A percentile compares a stretch with the other conserved stretches of the same genome.
These are phyloP conservation scores for Tragelaphus strepsiceros DNA, from an alignment of 2,113 vertebrate genomes.

Conservation along the genomic window DNA sequence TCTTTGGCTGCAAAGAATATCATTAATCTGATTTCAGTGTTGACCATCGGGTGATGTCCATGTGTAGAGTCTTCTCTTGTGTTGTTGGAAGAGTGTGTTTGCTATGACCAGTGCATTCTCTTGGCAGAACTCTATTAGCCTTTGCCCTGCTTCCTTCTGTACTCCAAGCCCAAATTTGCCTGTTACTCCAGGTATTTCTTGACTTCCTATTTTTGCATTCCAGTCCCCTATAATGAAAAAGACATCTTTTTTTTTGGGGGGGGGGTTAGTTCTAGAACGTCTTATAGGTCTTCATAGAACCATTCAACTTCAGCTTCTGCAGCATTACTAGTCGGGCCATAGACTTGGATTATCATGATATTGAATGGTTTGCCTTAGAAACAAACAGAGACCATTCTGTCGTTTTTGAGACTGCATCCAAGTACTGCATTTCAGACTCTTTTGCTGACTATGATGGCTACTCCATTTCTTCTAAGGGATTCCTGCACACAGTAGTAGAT, in stretches of 20 bases:
- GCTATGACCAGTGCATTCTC: not conserved
- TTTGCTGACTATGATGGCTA: not conserved
- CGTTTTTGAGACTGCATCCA: not conserved
- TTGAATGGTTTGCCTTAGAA: not conserved
- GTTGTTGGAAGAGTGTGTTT: not conserved
- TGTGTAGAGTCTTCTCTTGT: not conserved
- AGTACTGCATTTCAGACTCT: not conserved
- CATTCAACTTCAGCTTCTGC: not conserved
- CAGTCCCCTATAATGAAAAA: not conserved
- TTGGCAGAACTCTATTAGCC: not conserved
- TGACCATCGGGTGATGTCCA: not conserved
- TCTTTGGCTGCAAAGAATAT: not conserved
- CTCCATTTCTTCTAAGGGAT: not conserved
- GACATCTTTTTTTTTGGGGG: rapidly evolving
- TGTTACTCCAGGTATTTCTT: not conserved
- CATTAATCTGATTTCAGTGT: rapidly evolving
- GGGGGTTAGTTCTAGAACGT: not conserved
- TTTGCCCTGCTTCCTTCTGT: not conserved
- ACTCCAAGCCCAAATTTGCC: not conserved
- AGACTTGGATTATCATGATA: not conserved
- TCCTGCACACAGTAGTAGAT: not conserved
- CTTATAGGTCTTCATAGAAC: not conserved
- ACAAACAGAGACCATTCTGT: not conserved
- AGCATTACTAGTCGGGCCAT: rapidly evolving
- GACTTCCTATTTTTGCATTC: not conserved